Conservation (phyloP, 2,888 invertebrate species). For the Chalcis sispes region DNA sequence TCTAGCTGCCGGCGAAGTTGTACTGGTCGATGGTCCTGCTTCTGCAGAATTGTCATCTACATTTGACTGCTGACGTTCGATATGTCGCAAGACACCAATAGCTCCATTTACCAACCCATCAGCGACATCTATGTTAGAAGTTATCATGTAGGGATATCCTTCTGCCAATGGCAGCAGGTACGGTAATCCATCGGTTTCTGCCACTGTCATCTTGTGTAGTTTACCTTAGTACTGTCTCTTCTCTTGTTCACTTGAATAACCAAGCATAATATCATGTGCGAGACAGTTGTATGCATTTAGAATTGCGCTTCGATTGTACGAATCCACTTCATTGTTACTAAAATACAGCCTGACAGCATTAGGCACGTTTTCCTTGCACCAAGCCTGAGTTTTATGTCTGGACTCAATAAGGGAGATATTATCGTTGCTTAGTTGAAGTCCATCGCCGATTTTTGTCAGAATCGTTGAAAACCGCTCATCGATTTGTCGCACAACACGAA, state of each 20-base stretch:
- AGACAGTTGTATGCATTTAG: conserved; percentile 56
- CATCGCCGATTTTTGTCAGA: conserved; percentile 66
- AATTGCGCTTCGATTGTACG: conserved; percentile 64
- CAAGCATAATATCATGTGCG: conserved; percentile 59
- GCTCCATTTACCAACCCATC: conserved; percentile 69
- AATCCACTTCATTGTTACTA: conserved; percentile 63
- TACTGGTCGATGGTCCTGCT: too few species aligned
- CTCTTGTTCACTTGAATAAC: conserved; percentile 52
- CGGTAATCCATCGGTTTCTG: conserved; percentile 66
- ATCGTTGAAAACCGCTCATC: conserved; percentile 66
- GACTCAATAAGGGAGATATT: conserved; percentile 63
- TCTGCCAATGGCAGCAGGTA: conserved; percentile 60
- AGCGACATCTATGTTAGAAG: conserved; percentile 66
- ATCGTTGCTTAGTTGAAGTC: conserved; percentile 57
- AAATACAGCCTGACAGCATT: conserved; percentile 59
- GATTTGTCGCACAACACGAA: conserved; percentile 68
- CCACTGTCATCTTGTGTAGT: conserved; percentile 60
- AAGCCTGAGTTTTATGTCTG: conserved; percentile 50
- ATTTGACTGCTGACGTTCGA: conserved; percentile 56
- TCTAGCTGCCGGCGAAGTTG: too few species aligned
- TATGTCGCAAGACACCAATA: conserved; percentile 62
- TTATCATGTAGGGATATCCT: conserved; percentile 61
- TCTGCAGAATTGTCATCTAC: neutral
- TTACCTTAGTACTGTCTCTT: conserved; percentile 50
- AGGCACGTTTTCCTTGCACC: neutral